Conservation (phyloP, 2,888 invertebrate genomes). For the Morpho achilles region DNA sequence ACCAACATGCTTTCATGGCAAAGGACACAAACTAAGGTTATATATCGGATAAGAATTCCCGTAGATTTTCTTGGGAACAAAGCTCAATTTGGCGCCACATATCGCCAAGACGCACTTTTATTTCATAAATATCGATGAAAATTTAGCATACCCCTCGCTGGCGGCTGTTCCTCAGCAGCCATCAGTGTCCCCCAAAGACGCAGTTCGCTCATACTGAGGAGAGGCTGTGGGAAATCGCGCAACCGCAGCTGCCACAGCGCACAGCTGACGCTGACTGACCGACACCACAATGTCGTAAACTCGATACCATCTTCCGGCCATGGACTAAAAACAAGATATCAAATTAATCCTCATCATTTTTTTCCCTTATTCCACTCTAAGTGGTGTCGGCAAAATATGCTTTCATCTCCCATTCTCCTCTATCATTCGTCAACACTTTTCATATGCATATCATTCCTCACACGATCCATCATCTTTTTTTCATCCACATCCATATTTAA, state of each 20-base stretch:
- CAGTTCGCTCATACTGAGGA: conserved; percentile 90
- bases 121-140: not conserved
- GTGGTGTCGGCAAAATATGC: too few relatives aligned
- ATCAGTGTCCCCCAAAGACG: conserved; percentile 93
- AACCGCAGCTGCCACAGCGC: conserved; percentile 93
- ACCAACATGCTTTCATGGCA: too few relatives aligned
- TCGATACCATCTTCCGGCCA: conserved; percentile 94
- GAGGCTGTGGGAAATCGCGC: conserved; percentile 96
- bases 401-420: too few relatives aligned
- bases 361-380: too few relatives aligned
- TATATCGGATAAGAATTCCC: too few relatives aligned
- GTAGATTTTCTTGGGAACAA: too few relatives aligned
- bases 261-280: conserved; percentile 89
- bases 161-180: conserved; percentile 93
- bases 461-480: too few relatives aligned
- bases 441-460: too few relatives aligned
- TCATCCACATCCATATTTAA: too few relatives aligned
- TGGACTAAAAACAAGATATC: conserved; percentile 75
- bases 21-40: too few relatives aligned
- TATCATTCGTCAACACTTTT: too few relatives aligned
- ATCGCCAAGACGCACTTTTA: not conserved
- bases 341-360: not conserved
- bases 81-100: too few relatives aligned
- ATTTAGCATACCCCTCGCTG: conserved; percentile 72
- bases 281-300: conserved; percentile 96